Base-by-base conservation (phyloP, 1,140 invertebrate species). In the Popillia japonica region DNA sequence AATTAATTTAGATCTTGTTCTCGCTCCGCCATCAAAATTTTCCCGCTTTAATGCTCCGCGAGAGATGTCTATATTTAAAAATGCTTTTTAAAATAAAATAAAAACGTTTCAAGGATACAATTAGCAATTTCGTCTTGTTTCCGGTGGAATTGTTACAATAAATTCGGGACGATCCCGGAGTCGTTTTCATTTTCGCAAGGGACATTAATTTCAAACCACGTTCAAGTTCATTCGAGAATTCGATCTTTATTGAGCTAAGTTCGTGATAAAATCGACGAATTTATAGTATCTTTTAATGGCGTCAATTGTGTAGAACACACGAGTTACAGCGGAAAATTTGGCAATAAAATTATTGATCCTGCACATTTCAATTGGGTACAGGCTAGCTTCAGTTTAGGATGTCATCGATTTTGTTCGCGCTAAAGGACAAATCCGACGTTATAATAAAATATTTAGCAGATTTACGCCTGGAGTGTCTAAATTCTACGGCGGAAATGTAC, bases 171-270 rank as follows among this genome's bases (percentile, higher is more conserved):
- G n/a, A n/a, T n/a, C n/a, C n/a, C n/a, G 17, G 23, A 64, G 17
- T 22, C 61, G 40, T 34, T 73, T 41, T 73, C 72, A 73, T 73
- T 73, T 73, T 27, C 72, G 40, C 72, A 40, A 73, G 72, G 72
- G 72, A 73, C 72, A 73, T 73, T 73, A 73, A 73, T 73, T 73
- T 73, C 72, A 73, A 73, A 73, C 72, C 72, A 73, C 72, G 72
- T 73, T 73, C 72, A 73, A 73, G 10, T 73, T 73, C 72, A 73
- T 73, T 41, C 72, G 27, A 42, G 72, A 73, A 73, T 73, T 73
- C 40, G 23, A 42, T 73, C 72, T 73, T 73, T 73, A 73, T 73
- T 73, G 72, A 41, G 40, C 34, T 41, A 41, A 73, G 72, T 73
- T 73, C 23, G 72, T 42, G 40, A 73, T 73, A 73, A 73, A 73